Percentiles rank a stretch among this genome's conserved stretches.
Conservation (phyloP, 2,113 vertebrate genomes). For the Dasypus novemcinctus region DNA sequence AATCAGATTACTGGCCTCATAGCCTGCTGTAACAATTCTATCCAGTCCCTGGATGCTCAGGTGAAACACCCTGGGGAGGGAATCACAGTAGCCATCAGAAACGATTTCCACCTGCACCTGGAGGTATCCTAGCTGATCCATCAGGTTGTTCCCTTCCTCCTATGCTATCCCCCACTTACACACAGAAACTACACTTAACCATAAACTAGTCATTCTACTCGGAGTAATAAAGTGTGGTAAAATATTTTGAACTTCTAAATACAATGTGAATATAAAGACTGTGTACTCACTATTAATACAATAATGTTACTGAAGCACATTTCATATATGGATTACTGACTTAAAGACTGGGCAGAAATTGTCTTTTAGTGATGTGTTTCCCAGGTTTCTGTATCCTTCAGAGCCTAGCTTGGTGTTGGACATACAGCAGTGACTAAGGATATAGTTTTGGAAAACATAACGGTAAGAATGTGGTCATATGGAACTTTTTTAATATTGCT, state of each 20-base stretch:
- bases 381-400: not conserved
- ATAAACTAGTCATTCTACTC: not conserved
- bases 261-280: not conserved
- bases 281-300: not conserved
- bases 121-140: not conserved
- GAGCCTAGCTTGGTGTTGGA: not conserved
- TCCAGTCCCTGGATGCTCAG: conserved; percentile 76
- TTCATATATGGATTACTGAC: not conserved
- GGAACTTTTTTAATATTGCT: conserved; percentile 16
- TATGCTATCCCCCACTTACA: not conserved
- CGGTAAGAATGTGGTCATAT: not conserved
- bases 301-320: not conserved
- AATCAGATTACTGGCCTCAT: conserved; percentile 82
- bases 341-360: not conserved
- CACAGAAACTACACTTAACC: not conserved
- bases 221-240: not conserved
- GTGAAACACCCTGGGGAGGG: conserved; percentile 78
- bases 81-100: conserved; percentile 50
- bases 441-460: not conserved
- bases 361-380: not conserved
- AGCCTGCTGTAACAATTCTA: conserved; percentile 80
- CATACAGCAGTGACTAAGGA: not conserved
- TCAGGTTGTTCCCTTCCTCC: not conserved
- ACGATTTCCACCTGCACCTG: not conserved
- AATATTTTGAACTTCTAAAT: not conserved